Conservation (phyloP, 2,113 vertebrate genomes). For the Montifringilla adamsi region DNA sequence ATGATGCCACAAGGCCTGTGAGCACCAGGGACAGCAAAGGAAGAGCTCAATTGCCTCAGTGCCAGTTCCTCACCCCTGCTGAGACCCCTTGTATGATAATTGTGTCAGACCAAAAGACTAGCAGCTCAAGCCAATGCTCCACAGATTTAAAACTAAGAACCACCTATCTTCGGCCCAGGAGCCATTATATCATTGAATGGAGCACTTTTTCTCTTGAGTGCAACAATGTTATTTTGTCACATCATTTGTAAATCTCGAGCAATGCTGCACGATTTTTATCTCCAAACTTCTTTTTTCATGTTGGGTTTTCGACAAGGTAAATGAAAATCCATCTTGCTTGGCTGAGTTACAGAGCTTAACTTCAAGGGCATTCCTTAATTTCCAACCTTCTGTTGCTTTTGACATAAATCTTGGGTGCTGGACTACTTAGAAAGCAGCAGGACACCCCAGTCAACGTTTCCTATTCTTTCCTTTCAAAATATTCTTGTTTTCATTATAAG, state of each 20-base stretch:
- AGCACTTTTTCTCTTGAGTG: neutral
- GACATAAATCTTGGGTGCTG: constrained; percentile 60
- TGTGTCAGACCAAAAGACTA: neutral
- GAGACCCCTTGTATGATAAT: fast-evolving
- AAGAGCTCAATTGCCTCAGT: neutral
- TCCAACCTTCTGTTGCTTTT: constrained; percentile 54
- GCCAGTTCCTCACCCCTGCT: neutral
- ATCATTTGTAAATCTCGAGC: constrained; percentile 34
- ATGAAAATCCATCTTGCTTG: constrained; percentile 22
- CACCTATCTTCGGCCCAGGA: neutral
- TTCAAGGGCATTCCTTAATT: constrained; percentile 59
- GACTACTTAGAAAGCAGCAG: constrained; percentile 66
- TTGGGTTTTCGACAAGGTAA: constrained; percentile 34
- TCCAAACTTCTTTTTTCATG: constrained; percentile 1
- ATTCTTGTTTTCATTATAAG: constrained; percentile 63
- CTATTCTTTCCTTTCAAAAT: constrained; percentile 65
- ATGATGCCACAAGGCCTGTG: neutral
- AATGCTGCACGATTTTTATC: constrained; percentile 40
- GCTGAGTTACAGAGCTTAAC: constrained; percentile 32
- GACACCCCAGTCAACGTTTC: constrained; percentile 56
- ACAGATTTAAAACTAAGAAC: neutral
- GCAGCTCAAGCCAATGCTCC: neutral
- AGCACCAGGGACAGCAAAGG: neutral
- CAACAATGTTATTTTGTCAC: constrained; percentile 23
- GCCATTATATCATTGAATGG: neutral